These are phyloP conservation scores for Tangara arthus DNA, from an alignment of 2,797 vertebrate genomes.

Conservation along the genomic window DNA sequence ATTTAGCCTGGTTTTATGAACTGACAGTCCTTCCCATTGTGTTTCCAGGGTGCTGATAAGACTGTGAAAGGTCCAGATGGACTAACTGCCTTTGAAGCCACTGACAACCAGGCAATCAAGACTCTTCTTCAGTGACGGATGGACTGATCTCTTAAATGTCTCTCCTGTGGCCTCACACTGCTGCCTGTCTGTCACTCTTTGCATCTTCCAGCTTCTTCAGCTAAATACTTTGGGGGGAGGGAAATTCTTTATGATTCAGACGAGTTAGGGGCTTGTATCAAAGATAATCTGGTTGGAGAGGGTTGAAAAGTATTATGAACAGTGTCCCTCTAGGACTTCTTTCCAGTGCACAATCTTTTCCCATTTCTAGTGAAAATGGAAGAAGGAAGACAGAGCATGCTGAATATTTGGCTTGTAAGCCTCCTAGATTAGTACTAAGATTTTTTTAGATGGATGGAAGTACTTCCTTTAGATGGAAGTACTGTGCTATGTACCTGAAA, in stretches of 20 bases:
- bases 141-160: conserved; percentile 71
- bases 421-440: conserved; percentile 57
- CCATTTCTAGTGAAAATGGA: conserved; percentile 58
- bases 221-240: conserved; percentile 77
- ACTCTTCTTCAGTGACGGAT: conserved; percentile 81
- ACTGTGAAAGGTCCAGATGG: conserved; percentile 82
- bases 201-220: conserved; percentile 80
- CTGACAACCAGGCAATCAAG: conserved; percentile 84
- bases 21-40: conserved; percentile 34
- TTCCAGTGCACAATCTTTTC: conserved; percentile 66
- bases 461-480: conserved; percentile 39
- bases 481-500: conserved; percentile 34
- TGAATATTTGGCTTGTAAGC: conserved; percentile 55
- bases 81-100: conserved; percentile 81
- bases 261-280: conserved; percentile 52
- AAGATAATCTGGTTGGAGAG: conserved; percentile 48
- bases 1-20: not conserved
- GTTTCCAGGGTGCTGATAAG: conserved; percentile 81
- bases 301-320: conserved; percentile 25
- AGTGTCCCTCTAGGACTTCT: conserved; percentile 51
- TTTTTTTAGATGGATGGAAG: conserved; percentile 27
- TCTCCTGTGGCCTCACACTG: conserved; percentile 82
- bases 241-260: conserved; percentile 69
- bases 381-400: conserved; percentile 53
- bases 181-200: conserved; percentile 82